Conservation (phyloP, 2,113 vertebrate genomes). For the Cricetomys ansorgei region DNA sequence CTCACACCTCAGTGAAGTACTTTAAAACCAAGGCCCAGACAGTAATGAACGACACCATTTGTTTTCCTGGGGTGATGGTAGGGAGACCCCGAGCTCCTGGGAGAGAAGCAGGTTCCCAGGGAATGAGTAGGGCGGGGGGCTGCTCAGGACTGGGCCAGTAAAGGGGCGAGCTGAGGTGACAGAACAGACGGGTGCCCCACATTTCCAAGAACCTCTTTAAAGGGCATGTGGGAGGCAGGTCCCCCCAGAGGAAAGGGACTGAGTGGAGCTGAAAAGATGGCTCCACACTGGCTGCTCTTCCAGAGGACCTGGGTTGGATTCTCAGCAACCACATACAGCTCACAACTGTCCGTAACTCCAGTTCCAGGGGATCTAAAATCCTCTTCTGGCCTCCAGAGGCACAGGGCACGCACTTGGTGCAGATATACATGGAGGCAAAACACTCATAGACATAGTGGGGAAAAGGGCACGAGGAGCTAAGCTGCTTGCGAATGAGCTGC, state of each 20-base stretch:
- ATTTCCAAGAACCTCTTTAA: not conserved
- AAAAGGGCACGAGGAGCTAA: not conserved
- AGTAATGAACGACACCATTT: not conserved
- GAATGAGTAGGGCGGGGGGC: no score
- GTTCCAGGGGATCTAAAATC: not conserved
- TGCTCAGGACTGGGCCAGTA: not conserved
- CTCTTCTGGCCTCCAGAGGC: not conserved
- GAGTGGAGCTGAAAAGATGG: not conserved
- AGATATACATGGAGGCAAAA: not conserved
- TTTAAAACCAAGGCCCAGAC: not conserved
- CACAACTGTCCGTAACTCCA: not conserved
- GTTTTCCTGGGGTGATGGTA: not conserved
- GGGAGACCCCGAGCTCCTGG: not conserved
- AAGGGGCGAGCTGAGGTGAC: not conserved
- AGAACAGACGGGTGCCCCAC: accelerated
- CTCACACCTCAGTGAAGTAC: not conserved
- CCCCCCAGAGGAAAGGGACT: not conserved
- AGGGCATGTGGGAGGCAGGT: not conserved
- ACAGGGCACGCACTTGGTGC: not conserved
- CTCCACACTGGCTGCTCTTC: not conserved
- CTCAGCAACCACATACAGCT: not conserved
- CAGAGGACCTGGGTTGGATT: not conserved
- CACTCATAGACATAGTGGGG: not conserved
- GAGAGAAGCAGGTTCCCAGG: not conserved
- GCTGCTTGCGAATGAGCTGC: no score